Evolutionary conservation across 2,797 vertebrate species (phyloP), one percentile per base, ranked within the genome.

Genomic region (Pempheris klunzingeri): DNA sequence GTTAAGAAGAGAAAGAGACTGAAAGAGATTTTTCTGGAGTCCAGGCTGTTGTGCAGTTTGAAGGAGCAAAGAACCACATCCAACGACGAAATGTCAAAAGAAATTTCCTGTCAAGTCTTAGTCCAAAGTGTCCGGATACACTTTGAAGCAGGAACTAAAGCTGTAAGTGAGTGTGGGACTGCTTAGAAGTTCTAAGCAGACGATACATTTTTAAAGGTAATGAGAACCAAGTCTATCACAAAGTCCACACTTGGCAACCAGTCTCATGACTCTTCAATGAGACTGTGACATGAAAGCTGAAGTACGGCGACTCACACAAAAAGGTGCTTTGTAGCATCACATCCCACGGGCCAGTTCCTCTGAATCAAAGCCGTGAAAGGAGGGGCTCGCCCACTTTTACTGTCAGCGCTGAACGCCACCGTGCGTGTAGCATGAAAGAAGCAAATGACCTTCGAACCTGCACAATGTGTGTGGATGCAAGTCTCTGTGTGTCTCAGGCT

Each of bases 291-390:
- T 55, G 22, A 39, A 85, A 71, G 68, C 44, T 7, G 36, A 36
- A 66, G 52, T 26, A 47, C n/a, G 14, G 78, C 22, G 22, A 52
- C 30, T 70, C 53, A 26, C 65, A 69, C 57, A 79, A 49, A 78
- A 78, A 53, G 41, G 9, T n/a, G 55, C 74, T 85, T 85, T 87
- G 72, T 80, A 70, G 60, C 59, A 77, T 68, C 49, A 59, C 66
- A 44, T 75, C 53, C 34, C 53, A 63, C 18, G 26, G 24, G n/a
- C 53, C 47, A 66, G n/a, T 69, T 85, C 66, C 65, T 74, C 53
- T 52, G 24, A 83, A 75, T 79, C 66, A 85, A 85, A 88, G 71
- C 54, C 2, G 24, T 82, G 74, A 69, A 80, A 65, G 38, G 24
- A 44, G 22, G 36, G 20, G n/a, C 44, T 60, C 5, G 10, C 1